Evolutionary conservation across 2,797 vertebrate genomes (phyloP), one percentile per base, ranked within the genome.

Genomic region (Periparus ater): DNA sequence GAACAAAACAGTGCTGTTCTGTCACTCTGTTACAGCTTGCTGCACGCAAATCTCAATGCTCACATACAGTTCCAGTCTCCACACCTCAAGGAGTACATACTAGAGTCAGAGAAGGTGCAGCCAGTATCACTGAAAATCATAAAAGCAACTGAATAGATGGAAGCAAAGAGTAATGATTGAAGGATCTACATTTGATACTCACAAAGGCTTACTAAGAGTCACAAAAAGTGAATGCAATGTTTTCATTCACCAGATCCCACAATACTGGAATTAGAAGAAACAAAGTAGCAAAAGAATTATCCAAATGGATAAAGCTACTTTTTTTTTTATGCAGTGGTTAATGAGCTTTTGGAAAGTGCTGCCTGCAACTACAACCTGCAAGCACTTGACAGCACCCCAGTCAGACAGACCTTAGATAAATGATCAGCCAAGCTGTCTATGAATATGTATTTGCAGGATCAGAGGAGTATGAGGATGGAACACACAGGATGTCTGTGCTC

Each of bases 381-480:
- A 77, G 55, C 32, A 72, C 32, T 0, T 29, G 29, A 30, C 2
- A 89, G 72, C 22, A 36, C 4, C 17, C 16, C 23, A 53, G 4
- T 14, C 26, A 83, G 17, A 75, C 21, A 7, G 15, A 25, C 6
- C 7, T 32, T 4, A 27, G 21, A 34, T 14, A 79, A 88, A 84
- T 6, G 11, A 77, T 63, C 1, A 3, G 36, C 48, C 34, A 73
- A 62, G 34, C n/a, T n/a, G 26, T 17, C 34, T 38, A 2, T 22
- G 21, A 67, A 32, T 1, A 1, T 2, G 34, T 0, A 36, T 3
- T 7, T 44, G 29, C 1, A 20, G 17, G 15, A 61, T 7, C 48
- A 76, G 63, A 81, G 17, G 16, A 72, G 22, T 3, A 11, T 1
- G 7, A 66, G 29, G 77, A 47, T 0, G 4, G 44, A 50, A 58